phyloP scores from a whole-genome alignment of 2,888 invertebrate genomes.

The Chalcosyrphus nemorum region DNA sequence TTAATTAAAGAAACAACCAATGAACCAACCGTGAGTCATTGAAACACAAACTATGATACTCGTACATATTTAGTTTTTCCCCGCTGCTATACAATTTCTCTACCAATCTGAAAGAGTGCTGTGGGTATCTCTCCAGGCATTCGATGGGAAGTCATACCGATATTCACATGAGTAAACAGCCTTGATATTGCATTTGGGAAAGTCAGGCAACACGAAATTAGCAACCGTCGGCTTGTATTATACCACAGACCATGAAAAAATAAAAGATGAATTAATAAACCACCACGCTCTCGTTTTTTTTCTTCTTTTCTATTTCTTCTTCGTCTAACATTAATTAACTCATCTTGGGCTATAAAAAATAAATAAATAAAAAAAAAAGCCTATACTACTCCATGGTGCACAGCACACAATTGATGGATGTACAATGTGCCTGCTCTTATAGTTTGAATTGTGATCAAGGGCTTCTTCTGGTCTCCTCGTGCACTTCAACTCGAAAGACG shows the following conservation, averaged over 20 bases:
- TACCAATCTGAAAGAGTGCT: conserved; percentile 31
- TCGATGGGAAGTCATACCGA: conserved; percentile 63
- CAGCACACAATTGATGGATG: conserved; percentile 29
- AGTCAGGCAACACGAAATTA: conserved; percentile 70
- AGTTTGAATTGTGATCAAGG: conserved; percentile 3
- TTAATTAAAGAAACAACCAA: conserved; percentile 23
- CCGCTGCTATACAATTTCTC: conserved; percentile 41
- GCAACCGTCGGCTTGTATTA: conserved; percentile 57
- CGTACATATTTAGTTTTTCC: conserved; percentile 7
- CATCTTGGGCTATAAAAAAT: conserved; percentile 29
- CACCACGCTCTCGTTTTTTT: conserved; percentile 66
- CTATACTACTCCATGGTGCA: neutral
- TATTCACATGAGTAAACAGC: conserved; percentile 70
- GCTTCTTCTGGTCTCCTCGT: conserved; percentile 4
- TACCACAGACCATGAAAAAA: conserved; percentile 71
- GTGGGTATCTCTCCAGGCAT: conserved; percentile 54
- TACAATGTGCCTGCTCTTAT: neutral
- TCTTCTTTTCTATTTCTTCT: conserved; percentile 38
- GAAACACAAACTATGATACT: neutral
- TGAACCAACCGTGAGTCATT: conserved; percentile 22
- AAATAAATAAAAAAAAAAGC: conserved; percentile 10
- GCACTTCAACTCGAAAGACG: conserved; percentile 16
- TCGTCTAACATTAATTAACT: conserved; percentile 56
- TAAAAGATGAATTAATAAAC: conserved; percentile 68
- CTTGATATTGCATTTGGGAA: conserved; percentile 73